These are phyloP conservation scores for Archaeoteleia sp. DNA, from an alignment of 2,888 invertebrate species.

Conservation along the genomic window DNA sequence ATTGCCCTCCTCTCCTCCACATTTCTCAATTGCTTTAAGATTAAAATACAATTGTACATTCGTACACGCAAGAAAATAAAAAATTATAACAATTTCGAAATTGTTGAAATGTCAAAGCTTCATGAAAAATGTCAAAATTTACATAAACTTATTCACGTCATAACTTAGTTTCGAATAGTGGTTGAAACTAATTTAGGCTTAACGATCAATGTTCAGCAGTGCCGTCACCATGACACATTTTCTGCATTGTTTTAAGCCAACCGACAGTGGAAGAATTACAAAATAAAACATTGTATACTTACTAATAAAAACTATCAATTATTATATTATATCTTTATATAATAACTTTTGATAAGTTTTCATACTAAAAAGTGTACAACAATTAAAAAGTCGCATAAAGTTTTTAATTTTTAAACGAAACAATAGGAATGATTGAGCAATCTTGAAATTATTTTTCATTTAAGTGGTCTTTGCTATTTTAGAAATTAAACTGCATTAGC, in stretches of 20 bases:
- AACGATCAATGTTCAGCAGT: slow-evolving; percentile 13
- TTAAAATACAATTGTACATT: too few relatives aligned
- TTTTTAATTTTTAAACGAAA: too few relatives aligned
- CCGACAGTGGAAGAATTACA: background rate
- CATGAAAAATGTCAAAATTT: slow-evolving; percentile 1
- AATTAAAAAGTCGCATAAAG: too few relatives aligned
- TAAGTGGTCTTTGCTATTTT: too few relatives aligned
- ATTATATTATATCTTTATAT: too few relatives aligned
- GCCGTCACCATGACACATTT: slow-evolving; percentile 5
- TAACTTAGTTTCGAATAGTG: slow-evolving; percentile 19
- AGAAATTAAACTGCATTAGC: slow-evolving; percentile 3
- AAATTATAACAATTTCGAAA: background rate
- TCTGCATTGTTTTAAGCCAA: background rate
- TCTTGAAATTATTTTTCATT: too few relatives aligned
- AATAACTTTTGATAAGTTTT: too few relatives aligned
- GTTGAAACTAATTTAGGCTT: slow-evolving; percentile 8
- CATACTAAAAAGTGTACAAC: too few relatives aligned
- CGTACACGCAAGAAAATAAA: too few relatives aligned
- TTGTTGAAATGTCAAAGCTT: background rate
- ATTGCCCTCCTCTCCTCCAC: too few relatives aligned
- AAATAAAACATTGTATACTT: background rate
- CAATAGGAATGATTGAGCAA: too few relatives aligned
- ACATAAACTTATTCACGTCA: background rate
- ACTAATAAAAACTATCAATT: slow-evolving; percentile 1
- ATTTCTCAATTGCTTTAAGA: too few relatives aligned